Conservation (phyloP, 2,888 invertebrate species). For the Esperia sulphurella region DNA sequence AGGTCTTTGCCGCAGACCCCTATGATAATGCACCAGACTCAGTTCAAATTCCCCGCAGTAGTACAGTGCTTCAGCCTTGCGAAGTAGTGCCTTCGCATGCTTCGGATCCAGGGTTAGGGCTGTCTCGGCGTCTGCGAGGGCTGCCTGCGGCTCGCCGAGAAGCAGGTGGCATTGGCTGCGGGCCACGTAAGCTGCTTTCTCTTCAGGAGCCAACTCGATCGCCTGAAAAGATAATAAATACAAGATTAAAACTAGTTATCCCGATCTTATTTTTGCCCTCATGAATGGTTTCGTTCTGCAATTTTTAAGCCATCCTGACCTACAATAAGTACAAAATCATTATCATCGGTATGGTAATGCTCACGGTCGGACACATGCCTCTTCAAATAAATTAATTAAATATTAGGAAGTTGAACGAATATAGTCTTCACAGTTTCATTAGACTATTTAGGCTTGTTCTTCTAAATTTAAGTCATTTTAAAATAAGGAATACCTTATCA, state of each 20-base stretch:
- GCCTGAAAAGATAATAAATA: constrained; percentile 81
- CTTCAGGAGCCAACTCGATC: constrained; percentile 89
- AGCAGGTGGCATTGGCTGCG: constrained; percentile 93
- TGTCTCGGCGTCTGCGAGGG: constrained; percentile 90
- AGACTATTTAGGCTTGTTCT: no score
- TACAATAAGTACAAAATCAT: no score
- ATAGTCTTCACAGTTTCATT: no score
- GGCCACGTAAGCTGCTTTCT: constrained; percentile 91
- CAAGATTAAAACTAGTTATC: constrained; percentile 2
- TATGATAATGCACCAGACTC: constrained; percentile 94
- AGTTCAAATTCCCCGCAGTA: constrained; percentile 95
- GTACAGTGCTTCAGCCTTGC: constrained; percentile 95
- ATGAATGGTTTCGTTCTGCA: no score
- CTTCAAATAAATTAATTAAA: no score
- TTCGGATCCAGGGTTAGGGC: constrained; percentile 86
- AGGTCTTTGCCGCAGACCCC: constrained; percentile 90
- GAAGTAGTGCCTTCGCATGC: constrained; percentile 83
- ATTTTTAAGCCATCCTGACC: no score
- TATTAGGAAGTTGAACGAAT: no score
- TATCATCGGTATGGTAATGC: no score
- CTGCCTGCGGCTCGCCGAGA: constrained; percentile 90
- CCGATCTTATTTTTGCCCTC: not conserved
- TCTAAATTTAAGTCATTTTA: no score
- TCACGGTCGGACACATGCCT: no score
- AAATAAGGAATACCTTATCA: constrained; percentile 83